A percentile compares a stretch with the other conserved stretches of the same genome.
Conservation (phyloP, 2,113 vertebrate genomes). For the Psilopogon haemacephalus region DNA sequence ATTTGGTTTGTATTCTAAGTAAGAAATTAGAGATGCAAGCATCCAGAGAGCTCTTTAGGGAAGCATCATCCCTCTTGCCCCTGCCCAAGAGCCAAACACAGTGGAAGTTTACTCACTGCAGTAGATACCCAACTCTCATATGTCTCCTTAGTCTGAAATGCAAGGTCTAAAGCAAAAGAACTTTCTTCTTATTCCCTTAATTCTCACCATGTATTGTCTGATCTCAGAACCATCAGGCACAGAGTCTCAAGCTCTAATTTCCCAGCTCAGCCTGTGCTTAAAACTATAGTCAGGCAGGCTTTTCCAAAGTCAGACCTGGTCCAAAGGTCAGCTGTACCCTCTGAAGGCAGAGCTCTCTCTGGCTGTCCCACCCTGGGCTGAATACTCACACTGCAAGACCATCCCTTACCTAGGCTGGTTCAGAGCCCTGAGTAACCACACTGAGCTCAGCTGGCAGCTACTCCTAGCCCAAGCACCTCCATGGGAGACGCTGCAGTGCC, state of each 20-base stretch:
- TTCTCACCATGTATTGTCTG: neutral
- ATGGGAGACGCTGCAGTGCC: fast-evolving
- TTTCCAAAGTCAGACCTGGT: neutral
- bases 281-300: neutral
- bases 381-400: neutral
- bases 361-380: neutral
- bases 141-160: neutral
- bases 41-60: neutral
- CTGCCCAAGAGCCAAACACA: neutral
- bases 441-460: neutral
- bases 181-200: neutral
- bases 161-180: neutral
- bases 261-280: neutral
- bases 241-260: neutral
- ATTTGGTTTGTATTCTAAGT: neutral
- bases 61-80: neutral
- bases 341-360: neutral
- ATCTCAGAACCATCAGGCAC: neutral
- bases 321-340: neutral
- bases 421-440: neutral
- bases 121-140: neutral
- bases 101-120: neutral
- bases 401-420: neutral
- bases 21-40: neutral
- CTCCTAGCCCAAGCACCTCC: neutral